Evolutionary conservation across 2,797 vertebrate genomes (phyloP), one percentile per base, ranked within the genome.

Genomic region (Trachops cirrhosus): DNA sequence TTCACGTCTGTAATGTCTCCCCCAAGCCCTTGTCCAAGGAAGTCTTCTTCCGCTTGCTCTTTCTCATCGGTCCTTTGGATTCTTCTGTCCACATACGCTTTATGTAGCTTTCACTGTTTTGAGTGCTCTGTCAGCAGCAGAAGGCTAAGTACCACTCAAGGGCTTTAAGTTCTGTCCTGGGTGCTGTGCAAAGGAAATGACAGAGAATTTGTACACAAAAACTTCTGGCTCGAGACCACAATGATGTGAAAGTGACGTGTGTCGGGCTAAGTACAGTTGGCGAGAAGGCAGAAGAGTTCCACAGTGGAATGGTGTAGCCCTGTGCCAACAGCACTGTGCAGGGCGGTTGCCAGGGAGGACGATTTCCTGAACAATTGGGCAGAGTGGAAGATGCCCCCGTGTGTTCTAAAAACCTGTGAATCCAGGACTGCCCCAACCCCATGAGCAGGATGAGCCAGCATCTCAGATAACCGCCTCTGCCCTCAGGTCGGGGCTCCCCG

Each of bases 291-390:
- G 73, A 68, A 79, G 34, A 21, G n/a, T 54, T 52, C 50, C 19
- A 26, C 37, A 2, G 9, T 54, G 57, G 50, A n/a, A 34, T 46
- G 24, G 15, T 37, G 48, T 50, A 34, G 34, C 34, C 62, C 44
- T 68, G 1, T 90, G 54, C 71, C 54, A 34, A 75, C n/a, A 26
- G 12, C 46, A 39, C 15, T 71, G 70, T 75, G 57, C 57, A 90
- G 64, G 32, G 52, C 71, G 18, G 39, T 73, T 84, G 74, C 68
- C 52, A 96, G 95, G 96, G 32, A 70, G 50, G 57, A 93, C n/a
- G 18, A 52, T 80, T 94, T 93, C 67, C 50, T 87, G n/a, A 82
- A 73, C 29, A 34, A 9, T 52, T 34, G 46, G 70, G 11, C 34
- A n/a, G 59, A 29, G 22, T 9, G 50, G 29, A n/a, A 74, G 29